Evolutionary conservation across 2,888 invertebrate species (phyloP), one percentile per base, ranked within the genome.

Genomic region (Therioaphis trifolii): DNA sequence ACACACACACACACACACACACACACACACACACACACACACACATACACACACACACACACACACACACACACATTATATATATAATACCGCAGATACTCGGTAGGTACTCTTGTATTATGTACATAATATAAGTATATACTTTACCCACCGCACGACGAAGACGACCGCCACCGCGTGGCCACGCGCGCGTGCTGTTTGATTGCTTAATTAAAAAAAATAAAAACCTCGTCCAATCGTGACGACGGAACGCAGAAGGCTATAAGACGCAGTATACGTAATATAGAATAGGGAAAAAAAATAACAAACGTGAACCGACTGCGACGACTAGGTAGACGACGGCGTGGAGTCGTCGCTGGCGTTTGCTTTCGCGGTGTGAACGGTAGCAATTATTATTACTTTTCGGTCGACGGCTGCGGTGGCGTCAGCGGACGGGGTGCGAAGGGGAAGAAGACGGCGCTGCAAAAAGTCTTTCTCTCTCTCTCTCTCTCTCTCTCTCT

Each of bases 201-300:
- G 80, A 82, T 82, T 82, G 72, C 63, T 82, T 82, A 82, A 82
- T 82, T 82, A 82, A 82, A 71, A 58, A 43, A 55, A 12, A 21
- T 43, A 14, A 46, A 63, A 46, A 61, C 35, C 35, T 3, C 63
- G 52, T 35, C 78, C 72, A 15, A 72, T 82, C 80, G 80, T 82
- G 63, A 5, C 21, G 4, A 46, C 21, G 40, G 43, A 14, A 21
- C 11, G 4, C 18, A 4, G 18, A 29, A 35, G 35, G 35, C 3
- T 3, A 35, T 3, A 58, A 58, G 21, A 24, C n/a, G 2, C 52
- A 52, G 4, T 52, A 18, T 18, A 18, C 18, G 52, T 4, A n/a
- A 58, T 21, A 68, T 21, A 40, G 3, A 12, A 43, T 21, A 5
- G 9, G 24, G 1, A 29, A 15, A 12, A 66, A 35, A 35, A 63